Conservation (phyloP, 2,797 vertebrate genomes). For the Notoglanidium macrostoma region DNA sequence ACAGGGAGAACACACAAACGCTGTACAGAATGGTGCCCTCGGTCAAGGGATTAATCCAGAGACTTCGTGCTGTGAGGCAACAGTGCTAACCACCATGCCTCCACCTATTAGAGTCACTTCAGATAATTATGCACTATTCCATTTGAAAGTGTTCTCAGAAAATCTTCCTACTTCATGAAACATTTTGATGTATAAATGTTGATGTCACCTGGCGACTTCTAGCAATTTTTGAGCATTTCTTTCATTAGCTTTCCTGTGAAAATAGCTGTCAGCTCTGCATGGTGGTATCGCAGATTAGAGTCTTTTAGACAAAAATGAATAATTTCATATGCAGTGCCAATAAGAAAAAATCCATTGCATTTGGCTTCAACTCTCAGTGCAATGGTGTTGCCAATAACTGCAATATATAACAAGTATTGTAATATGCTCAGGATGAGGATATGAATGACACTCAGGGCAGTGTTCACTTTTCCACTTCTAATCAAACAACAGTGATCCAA, state of each 20-base stretch:
- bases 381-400: background rate
- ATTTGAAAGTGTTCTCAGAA: background rate
- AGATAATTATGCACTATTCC: background rate
- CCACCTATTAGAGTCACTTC: background rate
- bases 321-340: background rate
- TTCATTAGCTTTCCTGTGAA: background rate
- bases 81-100: too few relatives aligned
- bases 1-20: too few relatives aligned
- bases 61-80: too few relatives aligned
- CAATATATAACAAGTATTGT: background rate
- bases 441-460: background rate
- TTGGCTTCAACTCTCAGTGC: background rate
- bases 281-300: background rate
- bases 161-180: background rate
- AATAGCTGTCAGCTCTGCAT: background rate
- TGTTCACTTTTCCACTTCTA: background rate
- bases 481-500: slow-evolving; percentile 10
- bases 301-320: background rate
- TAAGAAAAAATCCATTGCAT: background rate
- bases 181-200: background rate
- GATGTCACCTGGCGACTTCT: background rate
- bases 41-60: too few relatives aligned
- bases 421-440: background rate
- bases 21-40: too few relatives aligned
- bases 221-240: background rate